These are phyloP conservation scores for Epistrophella euchroma DNA, from an alignment of 2,888 invertebrate species.

Conservation along the genomic window DNA sequence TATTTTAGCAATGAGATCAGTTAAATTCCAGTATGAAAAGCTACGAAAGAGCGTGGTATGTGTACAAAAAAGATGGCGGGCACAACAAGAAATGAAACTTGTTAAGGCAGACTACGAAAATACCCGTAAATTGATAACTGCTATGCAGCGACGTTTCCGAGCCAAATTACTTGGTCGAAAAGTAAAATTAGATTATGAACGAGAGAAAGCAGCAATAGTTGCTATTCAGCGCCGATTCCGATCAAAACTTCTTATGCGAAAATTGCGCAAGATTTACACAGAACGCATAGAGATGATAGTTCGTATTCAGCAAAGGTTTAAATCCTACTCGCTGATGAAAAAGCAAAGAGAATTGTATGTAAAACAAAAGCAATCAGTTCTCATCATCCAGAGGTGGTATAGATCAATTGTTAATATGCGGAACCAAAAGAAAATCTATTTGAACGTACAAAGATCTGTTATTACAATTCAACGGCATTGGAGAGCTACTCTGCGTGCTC, in stretches of 20 bases:
- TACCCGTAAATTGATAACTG: slow-evolving; percentile 69
- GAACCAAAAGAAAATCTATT: slow-evolving; percentile 61
- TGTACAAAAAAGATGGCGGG: slow-evolving; percentile 84
- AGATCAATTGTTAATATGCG: slow-evolving; percentile 76
- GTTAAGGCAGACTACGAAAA: slow-evolving; percentile 77
- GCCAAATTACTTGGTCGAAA: slow-evolving; percentile 77
- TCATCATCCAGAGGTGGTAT: slow-evolving; percentile 79
- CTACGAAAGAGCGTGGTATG: slow-evolving; percentile 77
- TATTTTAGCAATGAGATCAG: slow-evolving; percentile 73
- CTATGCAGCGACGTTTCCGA: slow-evolving; percentile 81
- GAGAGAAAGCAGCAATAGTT: slow-evolving; percentile 77
- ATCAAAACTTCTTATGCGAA: slow-evolving; percentile 77
- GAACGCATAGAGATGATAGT: slow-evolving; percentile 78
- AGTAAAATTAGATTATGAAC: slow-evolving; percentile 76
- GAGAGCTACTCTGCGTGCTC: slow-evolving; percentile 80
- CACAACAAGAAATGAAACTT: slow-evolving; percentile 76
- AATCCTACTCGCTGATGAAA: slow-evolving; percentile 79
- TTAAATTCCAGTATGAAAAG: slow-evolving; percentile 76
- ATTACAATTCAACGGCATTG: slow-evolving; percentile 80
- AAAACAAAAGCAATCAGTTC: slow-evolving; percentile 75
- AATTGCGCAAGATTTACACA: slow-evolving; percentile 75
- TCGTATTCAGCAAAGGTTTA: slow-evolving; percentile 80
- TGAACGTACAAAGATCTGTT: slow-evolving; percentile 65
- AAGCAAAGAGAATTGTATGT: slow-evolving; percentile 72
- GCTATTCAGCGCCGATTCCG: slow-evolving; percentile 79